Evolutionary conservation across 2,113 vertebrate genomes (phyloP), one percentile per base, ranked within the genome.

Genomic region (Onychostruthus taczanowskii): DNA sequence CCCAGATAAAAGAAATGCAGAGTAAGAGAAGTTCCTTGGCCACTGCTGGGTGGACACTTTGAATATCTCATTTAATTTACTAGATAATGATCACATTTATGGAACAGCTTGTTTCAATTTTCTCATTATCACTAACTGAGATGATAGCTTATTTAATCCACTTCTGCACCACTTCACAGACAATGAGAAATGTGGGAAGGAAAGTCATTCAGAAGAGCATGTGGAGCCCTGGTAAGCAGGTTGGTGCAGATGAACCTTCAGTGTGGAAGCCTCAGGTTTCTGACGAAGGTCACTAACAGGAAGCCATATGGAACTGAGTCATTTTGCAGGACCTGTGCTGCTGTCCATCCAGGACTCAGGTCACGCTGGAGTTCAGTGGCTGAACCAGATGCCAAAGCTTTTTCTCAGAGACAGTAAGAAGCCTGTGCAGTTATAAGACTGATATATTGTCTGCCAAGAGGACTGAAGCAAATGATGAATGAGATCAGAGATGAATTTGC

Each of bases 71-170:
- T 95, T 97, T 95, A 93, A 97, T 96, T 97, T 95, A 63, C 49
- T 63, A 95, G 94, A 96, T 97, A 94, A 93, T 89, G 76, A 94
- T 92, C 88, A 69, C 83, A 89, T 95, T 87, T 97, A 66, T 61
- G 50, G 87, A 90, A 83, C 77, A 96, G 85, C 80, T 97, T 97
- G 88, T 97, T 96, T 92, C 93, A 94, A 66, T 96, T 95, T 94
- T 93, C 89, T 95, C 95, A 95, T 96, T 96, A 94, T 95, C 90
- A 70, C 90, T 59, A 82, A 72, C 77, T 0, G 13, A 95, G 83
- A 91, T 86, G 94, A 92, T 82, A 94, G 88, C 52, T 92, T 90
- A 72, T 89, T 97, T 93, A 94, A 94, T 93, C 81, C 77, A 70
- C 92, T 95, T 88, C 85, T 91, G 73, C 46, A 72, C 63, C 86